Base-by-base conservation (phyloP, 1,140 invertebrate species). In the Aethina tumida region DNA sequence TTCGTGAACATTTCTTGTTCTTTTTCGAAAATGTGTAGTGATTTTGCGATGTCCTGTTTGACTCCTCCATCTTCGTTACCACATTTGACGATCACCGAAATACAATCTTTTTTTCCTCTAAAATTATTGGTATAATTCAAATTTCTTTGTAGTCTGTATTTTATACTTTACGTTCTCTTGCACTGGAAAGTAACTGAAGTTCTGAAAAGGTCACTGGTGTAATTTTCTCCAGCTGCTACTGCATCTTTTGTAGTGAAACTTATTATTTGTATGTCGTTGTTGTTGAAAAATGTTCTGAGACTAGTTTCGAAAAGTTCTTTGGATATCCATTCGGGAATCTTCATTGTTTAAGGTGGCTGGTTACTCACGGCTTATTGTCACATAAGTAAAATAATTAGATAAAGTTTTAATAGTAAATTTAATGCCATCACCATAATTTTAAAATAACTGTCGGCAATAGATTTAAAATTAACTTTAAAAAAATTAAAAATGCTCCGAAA, bases 11-110 rank as follows among this genome's bases (percentile, higher is more conserved):
- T 55, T 35, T 50, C 45, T 16, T 34, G 44, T 44, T 58, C 56
- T 28, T 52, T 58, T 30, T 54, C 52, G 39, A 58, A 58, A 5
- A 56, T 35, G 13, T 47, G 28, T 13, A 54, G 26, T 22, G 52
- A 39, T 29, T 49, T 49, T n/a, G 49, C 52, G 14, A 56, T 31
- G 20, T 53, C 40, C 34, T 49, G 32, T 18, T 55, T 55, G 3
- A 41, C 28, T n/a, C 53, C 53, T 6, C 44, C 41, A 6, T 50
- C 51, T 41, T 53, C 47, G 25, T 45, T 47, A 3, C 37, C 43
- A 35, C 47, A 51, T 54, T 58, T 58, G 5, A 58, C 41, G 21
- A 55, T 55, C 13, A 57, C 46, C 5, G 48, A 51, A 3, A 57
- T 36, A 16, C 26, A 21, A 14, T 50, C 34, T 13, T 10, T 35